phyloP scores from a whole-genome alignment of 37 sponge, comb jelly and placozoan genomes.

The Cliona cf. orientalis region DNA sequence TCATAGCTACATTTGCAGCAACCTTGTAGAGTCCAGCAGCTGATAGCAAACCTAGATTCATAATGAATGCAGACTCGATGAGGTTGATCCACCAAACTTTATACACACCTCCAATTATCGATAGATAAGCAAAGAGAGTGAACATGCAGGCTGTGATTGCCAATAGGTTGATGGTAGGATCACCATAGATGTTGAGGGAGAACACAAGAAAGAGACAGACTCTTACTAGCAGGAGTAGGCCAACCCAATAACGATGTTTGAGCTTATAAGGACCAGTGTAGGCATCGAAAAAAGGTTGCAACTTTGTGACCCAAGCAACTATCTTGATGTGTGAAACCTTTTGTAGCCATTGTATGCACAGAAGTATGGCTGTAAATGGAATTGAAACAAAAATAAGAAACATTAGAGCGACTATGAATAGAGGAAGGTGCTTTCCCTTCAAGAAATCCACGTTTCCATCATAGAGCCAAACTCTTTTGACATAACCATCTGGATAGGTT shows the following conservation, averaged over 20 bases:
- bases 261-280: slow-evolving; percentile 10
- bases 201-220: not conserved
- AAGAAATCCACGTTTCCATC: not conserved
- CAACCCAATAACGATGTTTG: slow-evolving; percentile 13
- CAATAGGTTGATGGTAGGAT: not conserved
- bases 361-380: not conserved
- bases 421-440: not conserved
- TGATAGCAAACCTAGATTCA: no score
- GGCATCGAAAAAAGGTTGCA: slow-evolving; percentile 7
- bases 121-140: not conserved
- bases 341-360: not conserved
- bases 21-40: no score
- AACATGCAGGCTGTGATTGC: not conserved
- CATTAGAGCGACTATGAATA: not conserved
- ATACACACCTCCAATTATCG: not conserved
- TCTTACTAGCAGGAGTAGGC: not conserved
- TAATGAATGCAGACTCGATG: not conserved
- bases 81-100: not conserved
- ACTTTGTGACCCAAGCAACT: not conserved
- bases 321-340: not conserved
- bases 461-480: not conserved
- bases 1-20: no score
- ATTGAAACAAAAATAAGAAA: not conserved
- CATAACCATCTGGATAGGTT: not conserved
- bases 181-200: not conserved